Conservation (phyloP, 2,797 vertebrate genomes). For the Steatocranus sp. region DNA sequence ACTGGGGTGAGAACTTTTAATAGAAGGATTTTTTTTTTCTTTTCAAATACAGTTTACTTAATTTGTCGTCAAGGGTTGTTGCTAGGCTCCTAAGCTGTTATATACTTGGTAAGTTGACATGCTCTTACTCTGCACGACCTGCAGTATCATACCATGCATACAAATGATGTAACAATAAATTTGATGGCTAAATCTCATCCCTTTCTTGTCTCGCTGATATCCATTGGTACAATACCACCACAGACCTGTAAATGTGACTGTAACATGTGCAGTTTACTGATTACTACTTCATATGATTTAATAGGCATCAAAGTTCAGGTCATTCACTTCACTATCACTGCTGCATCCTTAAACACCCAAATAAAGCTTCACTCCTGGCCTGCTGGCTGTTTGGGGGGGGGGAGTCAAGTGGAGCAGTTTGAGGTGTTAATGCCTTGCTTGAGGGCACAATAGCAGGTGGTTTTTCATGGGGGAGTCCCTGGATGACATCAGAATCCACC, state of each 20-base stretch:
- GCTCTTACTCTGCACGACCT: neutral
- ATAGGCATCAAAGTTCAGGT: conserved; percentile 23
- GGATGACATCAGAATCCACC: conserved; percentile 28
- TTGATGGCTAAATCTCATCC: neutral
- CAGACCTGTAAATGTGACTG: neutral
- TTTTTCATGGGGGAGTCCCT: neutral
- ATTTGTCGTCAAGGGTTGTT: conserved; percentile 6
- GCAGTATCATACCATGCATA: neutral
- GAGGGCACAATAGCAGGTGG: neutral
- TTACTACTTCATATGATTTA: conserved; percentile 17
- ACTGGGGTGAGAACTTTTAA: neutral
- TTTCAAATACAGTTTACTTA: neutral
- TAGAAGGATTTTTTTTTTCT: neutral
- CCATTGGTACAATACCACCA: neutral
- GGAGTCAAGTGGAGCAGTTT: conserved; percentile 2
- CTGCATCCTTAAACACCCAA: neutral
- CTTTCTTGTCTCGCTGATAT: neutral
- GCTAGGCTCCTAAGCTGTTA: neutral
- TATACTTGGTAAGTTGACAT: neutral
- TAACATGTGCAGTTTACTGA: conserved; percentile 2
- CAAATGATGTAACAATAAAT: neutral
- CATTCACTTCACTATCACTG: conserved; percentile 2
- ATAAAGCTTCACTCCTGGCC: neutral
- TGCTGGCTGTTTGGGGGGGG: neutral
- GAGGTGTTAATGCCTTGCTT: conserved; percentile 37